Evolutionary conservation across 2,113 vertebrate species (phyloP), one percentile per base, ranked within the genome.

Genomic region (Chlamydotis undulata): DNA sequence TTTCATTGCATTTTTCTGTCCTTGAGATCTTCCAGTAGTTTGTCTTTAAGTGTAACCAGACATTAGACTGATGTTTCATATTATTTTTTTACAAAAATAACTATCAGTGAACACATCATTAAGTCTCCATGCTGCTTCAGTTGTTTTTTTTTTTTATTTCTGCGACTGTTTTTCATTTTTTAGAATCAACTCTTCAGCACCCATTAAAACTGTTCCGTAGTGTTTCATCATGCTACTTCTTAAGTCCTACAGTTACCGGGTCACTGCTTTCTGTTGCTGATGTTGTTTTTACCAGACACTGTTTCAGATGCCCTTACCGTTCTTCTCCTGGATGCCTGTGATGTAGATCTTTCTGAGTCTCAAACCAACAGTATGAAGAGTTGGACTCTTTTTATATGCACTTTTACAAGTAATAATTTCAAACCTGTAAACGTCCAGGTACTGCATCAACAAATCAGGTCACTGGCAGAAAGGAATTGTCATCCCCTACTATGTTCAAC

Each of bases 401-500:
- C 3, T 67, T 0, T 3, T 57, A 33, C 12, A 89, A 29, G 21
- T 13, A 78, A 39, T 64, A 22, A 45, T 68, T 87, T 91, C 14
- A 85, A 83, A 71, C 3, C 12, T 68, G 10, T 82, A n/a, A 68
- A 84, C 39, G 2, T 74, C 14, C 39, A 56, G 3, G 10, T 64
- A 43, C 33, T 55, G 3, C 29, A 26, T 73, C 49, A 63, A 28
- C 7, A 73, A 13, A 53, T 29, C 25, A 55, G 45, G 43, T 28
- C 70, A 18, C 61, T 69, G 56, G 19, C 13, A 52, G n/a, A 90
- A 83, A 16, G 6, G 12, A 76, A 52, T 24, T 49, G 12, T 19
- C 19, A 52, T 47, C 84, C 28, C 50, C 6, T 18, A 71, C 59
- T 19, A 19, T 0, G 0, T 12, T 47, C 2, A 2, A 50, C 15